Evolutionary conservation across 2,113 vertebrate genomes (phyloP).

Genomic region (Petrocephalus zakoni): DNA sequence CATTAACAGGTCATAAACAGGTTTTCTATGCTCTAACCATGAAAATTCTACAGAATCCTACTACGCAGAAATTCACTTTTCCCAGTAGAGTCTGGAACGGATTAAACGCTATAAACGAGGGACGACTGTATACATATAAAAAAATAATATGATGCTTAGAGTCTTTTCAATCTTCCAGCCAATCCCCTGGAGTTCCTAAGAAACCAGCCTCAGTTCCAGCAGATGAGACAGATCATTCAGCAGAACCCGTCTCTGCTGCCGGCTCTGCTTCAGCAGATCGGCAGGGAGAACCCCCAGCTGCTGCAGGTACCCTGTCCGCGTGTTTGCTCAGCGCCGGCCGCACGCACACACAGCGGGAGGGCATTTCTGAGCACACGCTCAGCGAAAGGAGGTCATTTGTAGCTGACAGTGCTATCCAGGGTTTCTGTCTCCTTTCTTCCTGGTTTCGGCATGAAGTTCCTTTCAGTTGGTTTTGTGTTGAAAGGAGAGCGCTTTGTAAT

Average conservation of each 20-base stretch:
- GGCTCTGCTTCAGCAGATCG: constrained; percentile 88
- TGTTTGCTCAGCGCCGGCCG: background rate
- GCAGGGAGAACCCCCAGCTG: constrained; percentile 87
- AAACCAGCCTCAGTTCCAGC: constrained; percentile 91
- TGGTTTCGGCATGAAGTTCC: background rate
- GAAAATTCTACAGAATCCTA: no score
- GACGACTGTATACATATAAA: no score
- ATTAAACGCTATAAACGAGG: no score
- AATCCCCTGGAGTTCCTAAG: constrained; percentile 90
- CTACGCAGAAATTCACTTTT: no score
- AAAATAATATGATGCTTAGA: background rate
- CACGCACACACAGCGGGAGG: background rate
- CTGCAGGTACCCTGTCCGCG: constrained; percentile 72
- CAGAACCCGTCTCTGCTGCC: constrained; percentile 90
- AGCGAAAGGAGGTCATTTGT: background rate
- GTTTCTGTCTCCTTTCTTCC: background rate
- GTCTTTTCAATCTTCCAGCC: constrained; percentile 48
- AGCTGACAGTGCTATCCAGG: background rate
- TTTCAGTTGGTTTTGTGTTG: background rate
- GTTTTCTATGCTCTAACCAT: no score
- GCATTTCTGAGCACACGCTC: background rate
- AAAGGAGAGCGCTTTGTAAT: background rate
- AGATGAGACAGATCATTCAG: constrained; percentile 96
- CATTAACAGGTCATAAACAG: no score
- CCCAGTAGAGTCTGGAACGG: no score